phyloP scores from a whole-genome alignment of 2,888 invertebrate species.

The Oligia strigilis region DNA sequence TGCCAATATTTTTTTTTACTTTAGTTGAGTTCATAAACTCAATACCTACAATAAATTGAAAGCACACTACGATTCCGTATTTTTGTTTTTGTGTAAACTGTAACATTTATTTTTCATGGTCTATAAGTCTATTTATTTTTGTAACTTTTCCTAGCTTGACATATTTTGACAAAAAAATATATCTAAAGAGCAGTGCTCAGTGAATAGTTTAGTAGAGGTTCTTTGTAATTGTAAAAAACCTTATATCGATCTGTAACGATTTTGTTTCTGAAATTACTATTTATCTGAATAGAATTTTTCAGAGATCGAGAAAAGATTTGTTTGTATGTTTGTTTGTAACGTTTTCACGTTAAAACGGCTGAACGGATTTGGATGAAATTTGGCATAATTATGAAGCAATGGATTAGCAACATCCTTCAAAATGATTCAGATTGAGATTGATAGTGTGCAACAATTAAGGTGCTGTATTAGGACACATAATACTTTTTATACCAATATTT shows the following conservation, averaged over 20 bases:
- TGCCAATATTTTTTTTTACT: conserved; percentile 34
- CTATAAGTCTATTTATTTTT: not conserved
- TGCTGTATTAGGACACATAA: too few species aligned
- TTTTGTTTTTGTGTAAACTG: conserved; percentile 12
- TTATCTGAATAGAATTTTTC: not conserved
- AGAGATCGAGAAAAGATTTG: too few species aligned
- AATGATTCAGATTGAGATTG: not conserved
- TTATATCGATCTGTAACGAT: not conserved
- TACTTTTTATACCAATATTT: not conserved
- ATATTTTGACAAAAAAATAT: not conserved
- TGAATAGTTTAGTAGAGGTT: not conserved
- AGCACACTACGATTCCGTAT: conserved; percentile 15
- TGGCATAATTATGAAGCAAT: not conserved
- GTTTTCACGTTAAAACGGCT: too few species aligned
- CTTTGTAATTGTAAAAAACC: too few species aligned
- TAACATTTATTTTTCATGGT: not conserved
- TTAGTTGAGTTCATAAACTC: conserved; percentile 19
- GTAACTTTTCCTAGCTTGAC: not conserved
- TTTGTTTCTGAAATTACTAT: not conserved
- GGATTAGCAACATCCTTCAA: not conserved
- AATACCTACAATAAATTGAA: conserved; percentile 13
- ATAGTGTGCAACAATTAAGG: too few species aligned
- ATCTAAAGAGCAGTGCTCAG: not conserved
- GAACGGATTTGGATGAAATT: too few species aligned
- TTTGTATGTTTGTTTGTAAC: too few species aligned